Base-by-base conservation (phyloP, 2,888 invertebrate genomes). In the Portevinia maculata region DNA sequence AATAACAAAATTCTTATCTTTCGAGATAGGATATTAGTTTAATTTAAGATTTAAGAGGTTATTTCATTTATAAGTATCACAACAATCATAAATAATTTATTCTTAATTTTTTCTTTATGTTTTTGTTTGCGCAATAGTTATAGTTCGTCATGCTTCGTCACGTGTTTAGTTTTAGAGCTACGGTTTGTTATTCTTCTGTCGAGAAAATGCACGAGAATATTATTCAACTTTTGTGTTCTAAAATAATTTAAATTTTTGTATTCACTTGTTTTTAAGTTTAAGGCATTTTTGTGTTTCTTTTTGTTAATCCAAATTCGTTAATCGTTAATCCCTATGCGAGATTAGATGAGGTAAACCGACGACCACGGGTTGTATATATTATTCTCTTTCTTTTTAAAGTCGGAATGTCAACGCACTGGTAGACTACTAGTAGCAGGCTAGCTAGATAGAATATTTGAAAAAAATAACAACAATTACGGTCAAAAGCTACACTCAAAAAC, bases 241-340 rank as follows among this genome's bases (percentile, higher is more conserved):
- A 71, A 70, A 9, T 67, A 59, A 32, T 39, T 6, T 39, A 15
- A 15, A 24, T 52, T 52, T 13, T 32, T 28, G 50, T 57, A 44
- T 50, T 41, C 34, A n/a, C 34, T 39, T 62, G 24, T 52, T 28
- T 28, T 39, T 48, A 48, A 19, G 52, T 60, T 83, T 83, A 83
- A 83, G 83, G 83, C 83, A 83, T 78, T 78, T 83, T 78, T 83
- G 81, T 81, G 59, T 81, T 48, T 28, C 13, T 52, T 64, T 55
- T 62, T 73, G 7, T 48, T 64, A 17, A 21, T 64, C 44, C 19
- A 79, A 69, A 24, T 21, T 21, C 53, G 8, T 46, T 57, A 46
- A n/a, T 28, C 32, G 41, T 44, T 59, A 46, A 60, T 55, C 28
- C 62, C 55, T 52, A 59, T 71, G 13, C 32, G 44, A 59, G 57